Conservation (phyloP, 2,113 vertebrate species). For the Pseudonaja textilis region DNA sequence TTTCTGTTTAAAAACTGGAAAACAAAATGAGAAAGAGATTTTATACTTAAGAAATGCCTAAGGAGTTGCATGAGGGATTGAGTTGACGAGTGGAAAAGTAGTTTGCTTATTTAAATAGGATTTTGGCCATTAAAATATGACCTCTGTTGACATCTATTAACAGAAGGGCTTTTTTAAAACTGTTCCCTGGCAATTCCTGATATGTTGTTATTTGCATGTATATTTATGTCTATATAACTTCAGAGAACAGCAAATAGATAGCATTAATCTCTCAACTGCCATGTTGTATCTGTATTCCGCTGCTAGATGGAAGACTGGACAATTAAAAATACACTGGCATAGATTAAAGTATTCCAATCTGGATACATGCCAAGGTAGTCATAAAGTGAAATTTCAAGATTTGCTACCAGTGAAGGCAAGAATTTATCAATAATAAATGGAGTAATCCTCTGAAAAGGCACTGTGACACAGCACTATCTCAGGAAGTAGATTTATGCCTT, state of each 20-base stretch:
- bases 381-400: not conserved
- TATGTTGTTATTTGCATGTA: not conserved
- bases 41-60: not conserved
- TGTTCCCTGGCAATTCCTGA: not conserved
- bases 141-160: not conserved
- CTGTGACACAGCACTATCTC: not conserved
- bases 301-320: not conserved
- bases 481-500: not conserved
- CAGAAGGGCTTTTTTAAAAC: not conserved
- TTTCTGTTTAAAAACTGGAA: not conserved
- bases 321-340: not conserved
- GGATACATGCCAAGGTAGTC: not conserved
- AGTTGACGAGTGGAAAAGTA: not conserved
- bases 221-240: not conserved
- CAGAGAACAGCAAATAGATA: not conserved
- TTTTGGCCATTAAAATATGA: not conserved
- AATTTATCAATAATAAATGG: not conserved
- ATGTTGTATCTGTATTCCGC: not conserved
- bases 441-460: not conserved
- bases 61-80: not conserved
- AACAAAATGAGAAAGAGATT: not conserved
- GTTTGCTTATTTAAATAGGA: not conserved
- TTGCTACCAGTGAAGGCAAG: not conserved
- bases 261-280: not conserved
- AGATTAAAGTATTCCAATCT: not conserved